phyloP scores from a whole-genome alignment of 2,797 vertebrate species.

The Girardinus metallicus region DNA sequence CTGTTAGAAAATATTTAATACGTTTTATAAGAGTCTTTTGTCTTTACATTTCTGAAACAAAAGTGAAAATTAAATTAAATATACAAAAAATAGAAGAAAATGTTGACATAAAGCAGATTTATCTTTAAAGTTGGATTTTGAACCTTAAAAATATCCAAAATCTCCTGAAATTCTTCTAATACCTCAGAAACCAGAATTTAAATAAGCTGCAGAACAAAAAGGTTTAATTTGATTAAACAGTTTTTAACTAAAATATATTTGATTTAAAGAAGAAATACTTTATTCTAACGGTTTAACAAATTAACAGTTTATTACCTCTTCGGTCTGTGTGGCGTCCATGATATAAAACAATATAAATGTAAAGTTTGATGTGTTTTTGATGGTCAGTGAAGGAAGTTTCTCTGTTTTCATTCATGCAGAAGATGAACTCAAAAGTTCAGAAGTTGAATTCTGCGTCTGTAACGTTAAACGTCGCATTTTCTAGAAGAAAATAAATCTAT shows the following conservation, averaged over 20 bases:
- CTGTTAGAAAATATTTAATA: background rate
- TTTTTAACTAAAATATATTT: background rate
- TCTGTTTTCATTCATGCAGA: background rate
- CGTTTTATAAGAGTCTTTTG: background rate
- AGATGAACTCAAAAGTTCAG: background rate
- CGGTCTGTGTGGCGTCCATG: background rate
- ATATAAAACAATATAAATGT: background rate
- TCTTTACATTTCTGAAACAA: background rate
- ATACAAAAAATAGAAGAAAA: background rate
- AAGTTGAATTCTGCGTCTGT: background rate
- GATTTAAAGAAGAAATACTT: background rate
- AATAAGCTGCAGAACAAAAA: background rate
- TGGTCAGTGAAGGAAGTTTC: background rate
- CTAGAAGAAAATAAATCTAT: background rate
- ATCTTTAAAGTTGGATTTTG: background rate
- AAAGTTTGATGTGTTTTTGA: background rate
- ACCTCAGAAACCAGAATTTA: background rate
- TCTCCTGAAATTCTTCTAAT: background rate
- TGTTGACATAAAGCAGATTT: background rate
- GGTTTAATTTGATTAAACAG: slow-evolving; percentile 1
- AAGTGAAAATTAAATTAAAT: background rate
- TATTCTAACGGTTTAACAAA: background rate
- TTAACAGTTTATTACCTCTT: background rate
- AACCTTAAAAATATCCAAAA: background rate
- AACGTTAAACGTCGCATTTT: background rate